Evolutionary conservation across 2,113 vertebrate species (phyloP), one percentile per base, ranked within the genome.

Genomic region (Coregonus clupeaformis): DNA sequence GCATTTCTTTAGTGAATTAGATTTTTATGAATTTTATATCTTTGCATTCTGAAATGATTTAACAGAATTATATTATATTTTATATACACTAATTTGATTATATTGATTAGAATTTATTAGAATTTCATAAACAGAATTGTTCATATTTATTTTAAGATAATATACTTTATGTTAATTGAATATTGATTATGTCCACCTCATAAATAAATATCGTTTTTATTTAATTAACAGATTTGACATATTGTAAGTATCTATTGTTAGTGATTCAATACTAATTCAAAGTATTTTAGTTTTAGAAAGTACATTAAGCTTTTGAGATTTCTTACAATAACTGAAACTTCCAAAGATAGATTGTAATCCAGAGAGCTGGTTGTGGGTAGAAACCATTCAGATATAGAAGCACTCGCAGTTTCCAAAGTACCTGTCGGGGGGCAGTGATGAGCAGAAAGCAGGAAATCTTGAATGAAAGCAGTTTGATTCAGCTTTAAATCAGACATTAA

Each of bases 391-490:
- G n/a, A n/a, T 45, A 20, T 2, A 45, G 42, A 52, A 20, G 1
- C 18, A 6, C 72, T 20, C 55, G 62, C 42, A 71, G 59, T 80
- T 30, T 67, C 12, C 22, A 49, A 36, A 25, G 6, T 4, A 30
- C 49, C 52, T 42, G 77, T n/a, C 78, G 78, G 80, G 80, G 73
- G 83, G 80, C 80, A 78, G 47, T 20, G 6, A 47, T 71, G 80
- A 82, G 80, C 64, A 22, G 18, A 32, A 55, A 29, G 24, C 67
- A 73, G 5, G 32, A 55, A 18, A 6, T 32, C 69, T 66, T 66
- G 1, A 59, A 52, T 49, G 45, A 59, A 4, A 22, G 57, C 57
- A 3, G 57, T 52, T 52, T 42, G 36, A 42, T 42, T 52, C 47
- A 18, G 13, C 47, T 52, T 52, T 52, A 52, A 52, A 52, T 18